Evolutionary conservation across 1,140 invertebrate species (phyloP), one percentile per base, ranked within the genome.

Genomic region (Phthorimaea operculella): DNA sequence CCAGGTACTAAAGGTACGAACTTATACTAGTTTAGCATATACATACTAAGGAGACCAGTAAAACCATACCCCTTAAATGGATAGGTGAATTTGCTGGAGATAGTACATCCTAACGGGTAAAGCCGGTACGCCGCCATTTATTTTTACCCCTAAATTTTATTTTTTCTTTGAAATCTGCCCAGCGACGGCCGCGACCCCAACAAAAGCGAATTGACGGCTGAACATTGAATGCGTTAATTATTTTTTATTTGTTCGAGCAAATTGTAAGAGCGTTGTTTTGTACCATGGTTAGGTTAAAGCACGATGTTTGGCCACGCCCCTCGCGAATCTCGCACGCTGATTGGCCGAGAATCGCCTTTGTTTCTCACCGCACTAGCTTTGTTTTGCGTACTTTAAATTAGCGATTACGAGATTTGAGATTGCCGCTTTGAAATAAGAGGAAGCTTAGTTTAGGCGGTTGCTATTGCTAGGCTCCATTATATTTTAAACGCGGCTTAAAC

Each of bases 311-410:
- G 66, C 73, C 66, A 70, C 77, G 77, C 79, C 79, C 68, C 59
- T 51, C 45, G 57, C 55, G 64, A 60, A 63, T 66, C 63, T 56
- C 59, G 51, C 52, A 53, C 58, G 57, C 58, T 70, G 77, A 83
- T 83, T 83, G 79, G 76, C 66, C 58, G 55, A 61, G 45, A 62
- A 50, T 52, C 60, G 62, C 64, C 72, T 76, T 77, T 76, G 69
- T 75, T 74, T 62, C 45, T 64, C 65, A 66, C 68, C 67, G 63
- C 64, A 56, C 58, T 36, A 59, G 60, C 66, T 72, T 73, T 75
- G 69, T 74, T 75, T 63, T 68, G 66, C 62, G 64, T 63, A 65
- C 57, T 61, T 70, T 58, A 71, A 74, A 79, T 81, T 78, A 76
- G 70, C 72, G 70, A 64, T 72, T 64, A 66, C 68, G 48, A 34